Evolutionary conservation across 2,113 vertebrate genomes (phyloP).

Genomic region (Pan paniscus): DNA sequence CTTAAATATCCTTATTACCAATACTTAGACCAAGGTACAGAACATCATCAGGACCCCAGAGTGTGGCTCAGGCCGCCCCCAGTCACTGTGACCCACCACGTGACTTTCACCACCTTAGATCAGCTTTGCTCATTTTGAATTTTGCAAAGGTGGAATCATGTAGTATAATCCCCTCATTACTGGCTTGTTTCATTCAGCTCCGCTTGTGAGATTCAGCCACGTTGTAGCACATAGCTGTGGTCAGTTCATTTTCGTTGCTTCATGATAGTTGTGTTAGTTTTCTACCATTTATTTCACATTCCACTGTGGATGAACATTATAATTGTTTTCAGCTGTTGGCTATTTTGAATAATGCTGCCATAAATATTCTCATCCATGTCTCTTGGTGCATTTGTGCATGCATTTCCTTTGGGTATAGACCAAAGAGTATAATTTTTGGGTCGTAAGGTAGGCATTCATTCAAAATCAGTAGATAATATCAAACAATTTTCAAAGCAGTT

Average conservation of each 20-base stretch:
- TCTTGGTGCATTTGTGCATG: not conserved
- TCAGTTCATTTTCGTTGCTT: not conserved
- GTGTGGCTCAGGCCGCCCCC: not conserved
- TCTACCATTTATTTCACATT: not conserved
- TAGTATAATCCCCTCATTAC: not conserved
- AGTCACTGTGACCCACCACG: fast-evolving
- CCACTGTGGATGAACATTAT: not conserved
- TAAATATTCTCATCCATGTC: not conserved
- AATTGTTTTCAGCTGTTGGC: not conserved
- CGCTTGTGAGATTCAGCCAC: not conserved
- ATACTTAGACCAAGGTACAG: not conserved
- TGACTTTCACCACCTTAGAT: not conserved
- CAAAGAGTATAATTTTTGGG: not conserved
- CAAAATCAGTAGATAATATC: not conserved
- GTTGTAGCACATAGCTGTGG: fast-evolving
- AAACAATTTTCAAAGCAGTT: not conserved
- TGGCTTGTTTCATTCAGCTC: not conserved
- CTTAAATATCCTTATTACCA: fast-evolving
- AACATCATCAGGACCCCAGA: not conserved
- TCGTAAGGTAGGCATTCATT: not conserved
- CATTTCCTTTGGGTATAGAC: not conserved
- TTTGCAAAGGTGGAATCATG: not conserved
- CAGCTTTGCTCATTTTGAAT: too few relatives aligned
- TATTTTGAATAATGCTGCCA: not conserved
- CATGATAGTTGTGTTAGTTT: not conserved